Conservation (phyloP, 2,113 vertebrate species). For the Sciurus niger region DNA sequence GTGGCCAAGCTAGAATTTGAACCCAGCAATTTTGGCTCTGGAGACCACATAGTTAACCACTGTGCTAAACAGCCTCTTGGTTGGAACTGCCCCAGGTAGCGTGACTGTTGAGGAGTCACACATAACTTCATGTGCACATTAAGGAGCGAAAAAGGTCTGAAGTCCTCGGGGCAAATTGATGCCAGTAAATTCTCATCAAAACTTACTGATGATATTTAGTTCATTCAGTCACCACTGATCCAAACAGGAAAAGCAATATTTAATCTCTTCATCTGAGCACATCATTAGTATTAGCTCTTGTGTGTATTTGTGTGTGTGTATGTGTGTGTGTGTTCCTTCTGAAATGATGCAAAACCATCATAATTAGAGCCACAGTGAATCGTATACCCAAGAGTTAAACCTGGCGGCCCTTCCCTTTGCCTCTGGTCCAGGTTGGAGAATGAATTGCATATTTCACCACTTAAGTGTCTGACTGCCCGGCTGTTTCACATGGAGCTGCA, state of each 20-base stretch:
- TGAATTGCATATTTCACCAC: conserved; percentile 79
- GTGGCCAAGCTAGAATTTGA: background rate
- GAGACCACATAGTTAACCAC: background rate
- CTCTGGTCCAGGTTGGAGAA: conserved; percentile 81
- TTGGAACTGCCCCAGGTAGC: background rate
- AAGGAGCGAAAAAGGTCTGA: background rate
- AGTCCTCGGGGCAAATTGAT: background rate
- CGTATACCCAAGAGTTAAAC: conserved; percentile 75
- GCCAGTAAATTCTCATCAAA: conserved; percentile 66
- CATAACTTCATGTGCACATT: background rate
- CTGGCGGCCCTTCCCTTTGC: conserved; percentile 79
- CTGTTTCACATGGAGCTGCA: conserved; percentile 43
- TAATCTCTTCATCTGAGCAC: conserved; percentile 47
- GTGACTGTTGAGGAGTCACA: background rate
- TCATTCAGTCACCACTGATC: conserved; percentile 66
- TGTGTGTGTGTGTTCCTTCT: conserved; percentile 52
- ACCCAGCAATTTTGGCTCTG: background rate
- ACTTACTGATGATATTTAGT: conserved; percentile 75
- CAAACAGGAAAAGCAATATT: conserved; percentile 1
- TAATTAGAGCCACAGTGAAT: conserved; percentile 81
- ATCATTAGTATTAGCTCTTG: conserved; percentile 59
- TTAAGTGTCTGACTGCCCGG: conserved; percentile 69
- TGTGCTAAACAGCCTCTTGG: background rate
- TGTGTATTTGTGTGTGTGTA: conserved; percentile 67
- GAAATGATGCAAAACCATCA: conserved; percentile 80